Conservation (phyloP, 2,888 invertebrate genomes). For the Gastracanthus pulcherrimus region DNA sequence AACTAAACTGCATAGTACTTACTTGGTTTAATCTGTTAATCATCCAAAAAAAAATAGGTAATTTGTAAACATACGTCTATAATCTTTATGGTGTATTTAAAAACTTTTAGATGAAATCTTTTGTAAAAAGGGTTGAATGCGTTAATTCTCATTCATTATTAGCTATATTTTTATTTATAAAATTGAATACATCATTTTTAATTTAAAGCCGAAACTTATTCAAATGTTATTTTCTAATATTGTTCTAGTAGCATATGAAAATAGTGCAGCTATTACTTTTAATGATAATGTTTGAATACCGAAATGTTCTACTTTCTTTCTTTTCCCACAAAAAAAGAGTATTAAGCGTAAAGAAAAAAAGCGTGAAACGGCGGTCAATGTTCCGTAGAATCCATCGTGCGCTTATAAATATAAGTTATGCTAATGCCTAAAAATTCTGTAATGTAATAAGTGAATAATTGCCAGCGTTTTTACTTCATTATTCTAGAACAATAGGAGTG, state of each 20-base stretch:
- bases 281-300: not conserved
- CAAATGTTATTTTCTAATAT: not conserved
- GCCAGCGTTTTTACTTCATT: no score
- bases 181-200: no score
- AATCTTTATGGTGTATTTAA: no score
- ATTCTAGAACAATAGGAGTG: not conserved
- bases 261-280: not conserved
- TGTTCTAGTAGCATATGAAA: not conserved
- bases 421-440: no score
- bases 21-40: no score
- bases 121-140: no score
- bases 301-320: not conserved
- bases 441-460: not conserved
- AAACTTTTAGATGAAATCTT: no score
- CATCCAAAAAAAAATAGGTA: no score
- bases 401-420: not conserved
- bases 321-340: not conserved
- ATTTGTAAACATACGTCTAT: no score
- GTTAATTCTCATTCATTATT: no score
- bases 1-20: not conserved
- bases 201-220: not conserved
- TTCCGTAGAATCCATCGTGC: not conserved
- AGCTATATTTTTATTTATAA: no score
- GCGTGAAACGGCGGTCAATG: not conserved
- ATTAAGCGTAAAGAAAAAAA: not conserved